Evolutionary conservation across 2,113 vertebrate species (phyloP), one percentile per base, ranked within the genome.

Genomic region (Scytalopus superciliaris): DNA sequence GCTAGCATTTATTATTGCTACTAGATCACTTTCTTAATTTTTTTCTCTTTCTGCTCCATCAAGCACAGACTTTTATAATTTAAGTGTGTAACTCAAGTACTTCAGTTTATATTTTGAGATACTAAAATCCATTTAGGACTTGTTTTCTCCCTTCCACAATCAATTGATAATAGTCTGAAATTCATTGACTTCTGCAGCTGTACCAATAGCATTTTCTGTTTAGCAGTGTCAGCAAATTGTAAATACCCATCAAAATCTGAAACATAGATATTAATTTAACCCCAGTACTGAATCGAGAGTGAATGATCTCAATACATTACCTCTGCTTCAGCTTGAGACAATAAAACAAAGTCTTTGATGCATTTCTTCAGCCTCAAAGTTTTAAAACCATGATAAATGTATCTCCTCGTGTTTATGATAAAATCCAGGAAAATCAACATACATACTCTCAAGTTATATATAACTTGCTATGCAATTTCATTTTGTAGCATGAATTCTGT

Each of bases 121-220:
- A 67, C 45, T 47, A 35, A 67, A 62, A 89, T 85, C 42, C 13
- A 55, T 91, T 94, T 87, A 87, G 37, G 55, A 62, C 23, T 89
- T 30, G 28, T 79, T 96, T 94, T 91, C 28, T 55, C 33, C 55
- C 16, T 92, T 84, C 35, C 60, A 87, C 59, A 80, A 55, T 83
- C 94, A 93, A 74, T 74, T 84, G 70, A 85, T 85, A 95, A 80
- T 70, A 86, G 59, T 39, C 64, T 84, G 75, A 90, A 93, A 83
- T 86, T 25, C 45, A 93, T 70, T 90, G 85, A 49, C 55, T 77
- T 62, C 66, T 87, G 89, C 72, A 68, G 33, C 40, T 75, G 40
- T 94, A 91, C 79, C 87, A 86, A 90, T 80, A 86, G 47, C 13
- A 56, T 72, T 78, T 95, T 90, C 75, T 83, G 30, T 69, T 89